Conservation (phyloP, 2,888 invertebrate genomes). For the Tethea ocularis region DNA sequence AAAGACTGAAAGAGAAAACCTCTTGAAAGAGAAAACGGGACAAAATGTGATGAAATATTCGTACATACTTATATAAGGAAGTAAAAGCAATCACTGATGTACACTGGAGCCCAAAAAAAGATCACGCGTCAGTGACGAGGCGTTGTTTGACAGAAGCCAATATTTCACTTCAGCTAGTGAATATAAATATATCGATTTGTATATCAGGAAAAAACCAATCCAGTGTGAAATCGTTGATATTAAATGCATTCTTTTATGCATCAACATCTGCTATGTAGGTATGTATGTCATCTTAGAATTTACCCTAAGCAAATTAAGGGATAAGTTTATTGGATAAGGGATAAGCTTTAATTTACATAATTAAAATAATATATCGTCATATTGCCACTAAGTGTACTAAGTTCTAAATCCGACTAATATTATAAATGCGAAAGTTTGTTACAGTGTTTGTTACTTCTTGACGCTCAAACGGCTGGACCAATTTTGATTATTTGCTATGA, state of each 20-base stretch:
- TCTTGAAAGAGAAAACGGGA: slow-evolving; percentile 7
- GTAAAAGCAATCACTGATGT: slow-evolving; percentile 7
- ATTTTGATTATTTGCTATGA: too few relatives aligned
- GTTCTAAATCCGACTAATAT: too few relatives aligned
- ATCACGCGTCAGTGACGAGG: neutral
- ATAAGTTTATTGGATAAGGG: too few relatives aligned
- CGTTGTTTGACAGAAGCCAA: slow-evolving; percentile 9
- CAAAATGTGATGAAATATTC: slow-evolving; percentile 8
- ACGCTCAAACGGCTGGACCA: too few relatives aligned
- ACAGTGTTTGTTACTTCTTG: too few relatives aligned
- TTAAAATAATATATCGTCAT: too few relatives aligned
- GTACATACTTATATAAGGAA: slow-evolving; percentile 6
- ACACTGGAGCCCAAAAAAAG: slow-evolving; percentile 3
- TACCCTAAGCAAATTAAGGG: too few relatives aligned
- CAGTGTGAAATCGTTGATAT: neutral
- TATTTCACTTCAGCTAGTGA: slow-evolving; percentile 6
- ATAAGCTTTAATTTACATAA: too few relatives aligned
- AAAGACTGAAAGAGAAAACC: slow-evolving; percentile 3
- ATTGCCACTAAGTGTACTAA: too few relatives aligned
- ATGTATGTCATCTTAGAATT: too few relatives aligned
- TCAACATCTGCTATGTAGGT: too few relatives aligned
- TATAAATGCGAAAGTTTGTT: too few relatives aligned
- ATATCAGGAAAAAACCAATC: slow-evolving; percentile 6
- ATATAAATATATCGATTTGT: slow-evolving; percentile 2
- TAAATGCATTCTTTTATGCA: neutral